Conservation (phyloP, 2,113 vertebrate species). For the Siniperca chuatsi region DNA sequence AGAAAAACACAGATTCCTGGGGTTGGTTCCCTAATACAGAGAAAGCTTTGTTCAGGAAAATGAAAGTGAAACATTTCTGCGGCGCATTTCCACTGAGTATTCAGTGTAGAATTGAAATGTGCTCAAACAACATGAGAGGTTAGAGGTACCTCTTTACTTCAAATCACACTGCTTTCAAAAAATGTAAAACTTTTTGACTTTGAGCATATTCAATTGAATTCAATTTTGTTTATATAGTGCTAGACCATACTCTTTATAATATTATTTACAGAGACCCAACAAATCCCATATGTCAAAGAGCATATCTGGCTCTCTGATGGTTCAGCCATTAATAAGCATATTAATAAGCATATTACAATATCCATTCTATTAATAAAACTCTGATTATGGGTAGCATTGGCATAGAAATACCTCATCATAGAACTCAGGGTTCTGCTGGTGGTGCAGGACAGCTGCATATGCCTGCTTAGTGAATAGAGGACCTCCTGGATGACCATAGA, state of each 20-base stretch:
- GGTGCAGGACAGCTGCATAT: slow-evolving; percentile 92
- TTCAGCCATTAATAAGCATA: background rate
- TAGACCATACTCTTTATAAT: too few relatives aligned
- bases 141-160: background rate
- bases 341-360: background rate
- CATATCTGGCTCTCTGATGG: background rate
- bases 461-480: slow-evolving; percentile 91
- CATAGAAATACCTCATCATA: slow-evolving; percentile 92
- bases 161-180: background rate
- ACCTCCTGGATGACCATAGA: slow-evolving; percentile 93
- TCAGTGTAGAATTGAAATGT: background rate
- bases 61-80: background rate
- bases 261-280: too few relatives aligned
- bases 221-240: too few relatives aligned
- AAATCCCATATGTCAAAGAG: too few relatives aligned
- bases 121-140: slow-evolving; percentile 1
- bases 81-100: slow-evolving; percentile 3
- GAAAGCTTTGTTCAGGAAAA: slow-evolving; percentile 28
- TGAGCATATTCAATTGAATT: background rate
- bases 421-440: slow-evolving; percentile 98
- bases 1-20: slow-evolving; percentile 27
- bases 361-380: background rate
- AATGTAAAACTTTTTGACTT: background rate
- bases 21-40: slow-evolving; percentile 7
- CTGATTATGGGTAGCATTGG: background rate